Evolutionary conservation across 2,797 vertebrate species (phyloP).

Genomic region (Mormyrus proboscirostris): DNA sequence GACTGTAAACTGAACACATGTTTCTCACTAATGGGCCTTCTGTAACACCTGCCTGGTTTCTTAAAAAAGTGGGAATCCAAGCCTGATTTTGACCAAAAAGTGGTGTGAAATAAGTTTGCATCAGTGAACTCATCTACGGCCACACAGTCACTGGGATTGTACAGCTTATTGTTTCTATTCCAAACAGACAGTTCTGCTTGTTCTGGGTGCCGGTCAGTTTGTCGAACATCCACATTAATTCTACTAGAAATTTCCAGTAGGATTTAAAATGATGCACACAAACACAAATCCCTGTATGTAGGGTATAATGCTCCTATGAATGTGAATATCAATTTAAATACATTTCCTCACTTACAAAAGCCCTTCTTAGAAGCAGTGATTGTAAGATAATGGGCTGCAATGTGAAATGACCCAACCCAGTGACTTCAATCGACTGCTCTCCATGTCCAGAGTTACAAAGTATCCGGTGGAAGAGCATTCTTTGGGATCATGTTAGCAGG

Average conservation of each 20-base stretch:
- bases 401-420: conserved; percentile 29
- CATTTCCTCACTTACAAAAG: conserved; percentile 12
- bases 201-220: not conserved
- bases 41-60: not conserved
- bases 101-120: not conserved
- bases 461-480: conserved; percentile 39
- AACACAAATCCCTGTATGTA: not conserved
- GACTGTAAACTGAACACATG: conserved; percentile 9
- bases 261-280: not conserved
- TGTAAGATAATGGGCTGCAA: conserved; percentile 37
- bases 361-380: conserved; percentile 27
- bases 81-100: not conserved
- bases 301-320: not conserved
- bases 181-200: not conserved
- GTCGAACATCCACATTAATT: not conserved
- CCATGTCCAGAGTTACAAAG: conserved; percentile 32
- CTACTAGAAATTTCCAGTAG: not conserved
- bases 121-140: not conserved
- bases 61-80: not conserved
- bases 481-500: conserved; percentile 42
- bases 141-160: not conserved
- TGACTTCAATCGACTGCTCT: conserved; percentile 37
- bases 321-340: conserved; percentile 5
- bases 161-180: not conserved
- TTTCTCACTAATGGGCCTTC: not conserved